Evolutionary conservation across 2,113 vertebrate genomes (phyloP).

Genomic region (Lophotis ruficrista): DNA sequence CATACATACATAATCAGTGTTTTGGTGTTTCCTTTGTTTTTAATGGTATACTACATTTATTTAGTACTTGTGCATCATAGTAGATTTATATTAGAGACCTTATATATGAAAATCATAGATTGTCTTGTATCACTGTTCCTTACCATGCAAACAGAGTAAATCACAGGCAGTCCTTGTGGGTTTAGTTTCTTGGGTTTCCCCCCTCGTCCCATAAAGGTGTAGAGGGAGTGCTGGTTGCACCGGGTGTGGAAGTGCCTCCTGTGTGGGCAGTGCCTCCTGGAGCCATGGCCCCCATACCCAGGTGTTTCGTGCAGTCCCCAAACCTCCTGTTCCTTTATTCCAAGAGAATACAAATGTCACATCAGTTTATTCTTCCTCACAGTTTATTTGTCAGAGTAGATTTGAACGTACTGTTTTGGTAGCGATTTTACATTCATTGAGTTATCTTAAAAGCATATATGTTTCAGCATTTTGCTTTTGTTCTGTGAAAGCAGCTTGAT

Average conservation of each 20-base stretch:
- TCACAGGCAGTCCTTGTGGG: background rate
- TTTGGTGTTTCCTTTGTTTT: background rate
- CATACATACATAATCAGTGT: background rate
- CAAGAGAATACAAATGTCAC: background rate
- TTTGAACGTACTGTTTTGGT: background rate
- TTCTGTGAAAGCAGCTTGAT: constrained; percentile 35
- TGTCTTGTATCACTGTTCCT: background rate
- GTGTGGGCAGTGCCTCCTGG: background rate
- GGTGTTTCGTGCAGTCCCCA: background rate
- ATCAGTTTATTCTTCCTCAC: constrained; percentile 7
- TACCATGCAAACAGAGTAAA: background rate
- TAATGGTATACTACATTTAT: background rate
- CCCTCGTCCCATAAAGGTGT: background rate
- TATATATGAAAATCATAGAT: background rate
- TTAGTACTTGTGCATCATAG: background rate
- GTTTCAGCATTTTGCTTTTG: constrained; percentile 38
- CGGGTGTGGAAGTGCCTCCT: background rate
- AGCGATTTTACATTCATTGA: constrained; percentile 26
- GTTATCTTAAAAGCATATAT: constrained; percentile 8
- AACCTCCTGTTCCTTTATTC: background rate
- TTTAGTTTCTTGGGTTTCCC: background rate
- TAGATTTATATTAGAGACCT: background rate
- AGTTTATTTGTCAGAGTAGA: constrained; percentile 18
- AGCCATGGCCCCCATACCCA: accelerated
- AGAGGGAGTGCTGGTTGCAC: background rate